These are phyloP conservation scores for Lasiurus borealis DNA, from an alignment of 2,113 vertebrate genomes.

Conservation along the genomic window DNA sequence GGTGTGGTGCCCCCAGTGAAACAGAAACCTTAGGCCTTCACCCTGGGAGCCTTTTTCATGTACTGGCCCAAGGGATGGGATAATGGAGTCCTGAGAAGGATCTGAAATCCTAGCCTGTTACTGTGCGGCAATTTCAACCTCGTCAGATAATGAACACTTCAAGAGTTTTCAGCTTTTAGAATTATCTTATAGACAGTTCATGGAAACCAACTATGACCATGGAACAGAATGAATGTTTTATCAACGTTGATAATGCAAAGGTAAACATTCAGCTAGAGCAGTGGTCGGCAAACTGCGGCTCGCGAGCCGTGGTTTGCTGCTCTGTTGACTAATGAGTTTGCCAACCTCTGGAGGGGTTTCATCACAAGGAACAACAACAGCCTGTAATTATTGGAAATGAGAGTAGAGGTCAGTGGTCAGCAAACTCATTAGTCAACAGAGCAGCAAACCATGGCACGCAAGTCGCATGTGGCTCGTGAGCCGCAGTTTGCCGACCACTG, in stretches of 20 bases:
- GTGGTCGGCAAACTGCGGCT: no score
- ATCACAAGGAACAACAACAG: no score
- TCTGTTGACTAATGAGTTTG: no score
- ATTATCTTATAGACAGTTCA: background rate
- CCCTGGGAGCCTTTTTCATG: background rate
- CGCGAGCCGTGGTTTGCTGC: no score
- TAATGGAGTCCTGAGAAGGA: background rate
- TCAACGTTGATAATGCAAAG: background rate
- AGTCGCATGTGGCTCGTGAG: no score
- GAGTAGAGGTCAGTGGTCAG: no score
- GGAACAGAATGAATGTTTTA: background rate
- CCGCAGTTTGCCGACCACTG: no score
- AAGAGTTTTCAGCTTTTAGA: slow-evolving; percentile 17
- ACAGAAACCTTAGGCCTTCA: background rate
- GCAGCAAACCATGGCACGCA: no score
- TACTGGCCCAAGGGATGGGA: background rate
- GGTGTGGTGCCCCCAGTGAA: background rate
- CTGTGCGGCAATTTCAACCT: background rate
- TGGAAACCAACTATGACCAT: background rate
- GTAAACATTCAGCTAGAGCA: background rate
- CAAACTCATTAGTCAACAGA: no score
- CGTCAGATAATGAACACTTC: background rate
- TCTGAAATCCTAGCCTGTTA: background rate
- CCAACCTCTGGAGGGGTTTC: no score
- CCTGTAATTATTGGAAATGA: no score